Evolutionary conservation across 23 tunicate species (phyloP), one percentile per base, ranked within the genome.

Genomic region (Styela plicata): DNA sequence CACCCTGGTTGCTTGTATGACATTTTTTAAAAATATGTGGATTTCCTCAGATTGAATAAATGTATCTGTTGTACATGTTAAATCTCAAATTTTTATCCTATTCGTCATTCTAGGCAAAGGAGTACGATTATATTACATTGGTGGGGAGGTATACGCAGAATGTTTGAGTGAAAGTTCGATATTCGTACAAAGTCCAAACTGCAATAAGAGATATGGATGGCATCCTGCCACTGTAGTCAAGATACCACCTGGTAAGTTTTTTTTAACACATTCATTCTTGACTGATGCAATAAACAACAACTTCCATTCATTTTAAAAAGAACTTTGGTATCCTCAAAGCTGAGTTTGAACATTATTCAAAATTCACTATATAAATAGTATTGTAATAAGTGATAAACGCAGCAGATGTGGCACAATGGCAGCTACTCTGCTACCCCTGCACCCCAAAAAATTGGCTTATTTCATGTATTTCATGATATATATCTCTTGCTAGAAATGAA

Each of bases 41-140:
- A n/a, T n/a, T n/a, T n/a, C n/a, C n/a, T n/a, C n/a, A n/a, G n/a
- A n/a, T n/a, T n/a, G n/a, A n/a, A n/a, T n/a, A n/a, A n/a, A n/a
- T n/a, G n/a, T n/a, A n/a, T n/a, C n/a, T n/a, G n/a, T n/a, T n/a
- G n/a, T n/a, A n/a, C n/a, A n/a, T n/a, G n/a, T n/a, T n/a, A n/a
- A n/a, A n/a, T n/a, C n/a, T n/a, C n/a, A n/a, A n/a, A n/a, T n/a
- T n/a, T n/a, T n/a, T n/a, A n/a, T n/a, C n/a, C n/a, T n/a, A n/a
- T n/a, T n/a, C n/a, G n/a, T n/a, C n/a, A n/a, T n/a, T n/a, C n/a
- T 78, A 93, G 98, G 98, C 70, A 96, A 91, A 86, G 99, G 99
- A 23, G 99, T 96, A 37, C 87, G 96, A 3, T 64, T 96, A 67
- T 96, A 96, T 52, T 96, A 96, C 79, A 96, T 92, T 63, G 99